These are phyloP conservation scores for Fissipunctia ypsillon DNA, from an alignment of 2,888 invertebrate species.

Conservation along the genomic window DNA sequence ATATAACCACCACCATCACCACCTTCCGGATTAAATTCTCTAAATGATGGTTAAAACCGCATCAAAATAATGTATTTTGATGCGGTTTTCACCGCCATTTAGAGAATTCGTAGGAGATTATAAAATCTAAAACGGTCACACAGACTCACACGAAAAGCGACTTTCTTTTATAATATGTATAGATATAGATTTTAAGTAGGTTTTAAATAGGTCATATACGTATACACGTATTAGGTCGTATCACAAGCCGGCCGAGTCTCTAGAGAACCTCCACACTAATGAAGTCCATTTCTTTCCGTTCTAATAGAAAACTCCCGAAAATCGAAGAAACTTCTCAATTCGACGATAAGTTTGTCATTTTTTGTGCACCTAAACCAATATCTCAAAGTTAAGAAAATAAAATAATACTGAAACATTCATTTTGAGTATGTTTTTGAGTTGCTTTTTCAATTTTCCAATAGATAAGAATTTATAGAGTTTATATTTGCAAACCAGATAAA, in stretches of 20 bases:
- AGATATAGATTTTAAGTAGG: not conserved
- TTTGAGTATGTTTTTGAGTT: not conserved
- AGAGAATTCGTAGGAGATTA: too few relatives aligned
- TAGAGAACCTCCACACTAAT: conserved; percentile 24
- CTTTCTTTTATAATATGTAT: not conserved
- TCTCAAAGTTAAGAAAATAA: too few relatives aligned
- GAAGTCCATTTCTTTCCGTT: conserved; percentile 15
- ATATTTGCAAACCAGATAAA: not conserved
- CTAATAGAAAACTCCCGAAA: conserved; percentile 14
- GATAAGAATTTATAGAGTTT: not conserved
- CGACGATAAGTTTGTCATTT: not conserved
- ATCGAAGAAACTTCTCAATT: conserved; percentile 3
- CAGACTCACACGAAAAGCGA: not conserved
- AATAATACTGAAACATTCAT: not conserved
- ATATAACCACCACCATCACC: too few relatives aligned
- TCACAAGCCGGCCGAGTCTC: conserved; percentile 13
- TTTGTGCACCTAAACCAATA: not conserved
- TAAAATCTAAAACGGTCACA: too few relatives aligned
- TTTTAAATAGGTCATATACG: conserved; percentile 3
- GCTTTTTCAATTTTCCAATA: not conserved
- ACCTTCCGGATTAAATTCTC: too few relatives aligned
- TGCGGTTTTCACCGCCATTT: too few relatives aligned
- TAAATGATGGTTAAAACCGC: too few relatives aligned
- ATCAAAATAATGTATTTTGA: too few relatives aligned
- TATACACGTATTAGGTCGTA: not conserved